A percentile compares a stretch with the other conserved stretches of the same genome.
These are phyloP conservation scores for Penelope pileata DNA, from an alignment of 2,113 vertebrate species.

Conservation along the genomic window DNA sequence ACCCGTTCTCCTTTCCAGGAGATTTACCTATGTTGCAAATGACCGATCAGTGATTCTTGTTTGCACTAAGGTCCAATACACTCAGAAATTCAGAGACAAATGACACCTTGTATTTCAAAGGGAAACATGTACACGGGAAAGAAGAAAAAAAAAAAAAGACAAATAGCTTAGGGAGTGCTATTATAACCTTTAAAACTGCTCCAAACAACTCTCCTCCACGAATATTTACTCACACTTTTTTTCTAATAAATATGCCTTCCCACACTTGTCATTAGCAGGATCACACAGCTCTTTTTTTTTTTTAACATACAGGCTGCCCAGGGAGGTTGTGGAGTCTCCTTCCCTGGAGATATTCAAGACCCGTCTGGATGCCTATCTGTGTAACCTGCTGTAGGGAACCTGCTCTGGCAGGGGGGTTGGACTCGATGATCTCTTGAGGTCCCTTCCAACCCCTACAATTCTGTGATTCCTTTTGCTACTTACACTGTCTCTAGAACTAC, in stretches of 20 bases:
- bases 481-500: constrained; percentile 13
- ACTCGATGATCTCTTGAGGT: too few species aligned
- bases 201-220: not conserved
- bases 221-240: not conserved
- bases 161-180: not conserved
- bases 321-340: too few species aligned
- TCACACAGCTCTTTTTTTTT: not conserved
- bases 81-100: not conserved
- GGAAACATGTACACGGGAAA: not conserved
- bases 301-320: constrained; percentile 23
- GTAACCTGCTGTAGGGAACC: too few species aligned
- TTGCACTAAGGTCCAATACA: not conserved
- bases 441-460: too few species aligned
- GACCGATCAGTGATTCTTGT: not conserved
- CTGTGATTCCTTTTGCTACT: constrained; percentile 22
- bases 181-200: not conserved
- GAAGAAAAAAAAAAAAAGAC: not conserved
- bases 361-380: too few species aligned
- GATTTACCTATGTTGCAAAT: not conserved
- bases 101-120: not conserved
- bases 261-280: not conserved
- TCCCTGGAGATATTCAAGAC: too few species aligned
- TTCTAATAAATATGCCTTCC: constrained; percentile 29
- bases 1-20: not conserved
- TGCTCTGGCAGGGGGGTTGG: too few species aligned